A percentile compares a stretch with the other conserved stretches of the same genome.
Conservation (phyloP, 2,888 invertebrate species). For the Rhopalosiphum nymphaeae region DNA sequence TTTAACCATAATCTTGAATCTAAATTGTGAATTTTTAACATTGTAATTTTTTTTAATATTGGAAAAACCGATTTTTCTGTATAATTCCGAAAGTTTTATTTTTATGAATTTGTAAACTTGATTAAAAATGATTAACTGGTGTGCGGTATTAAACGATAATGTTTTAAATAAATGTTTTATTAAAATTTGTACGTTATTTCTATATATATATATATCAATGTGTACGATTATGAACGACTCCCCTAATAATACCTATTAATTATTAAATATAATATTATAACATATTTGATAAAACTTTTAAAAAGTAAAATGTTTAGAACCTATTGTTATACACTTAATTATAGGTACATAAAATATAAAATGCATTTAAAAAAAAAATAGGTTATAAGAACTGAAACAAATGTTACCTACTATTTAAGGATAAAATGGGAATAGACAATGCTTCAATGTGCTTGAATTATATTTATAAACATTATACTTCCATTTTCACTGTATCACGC, state of each 20-base stretch:
- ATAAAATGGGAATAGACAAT: neutral
- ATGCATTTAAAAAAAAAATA: neutral
- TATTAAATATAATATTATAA: neutral
- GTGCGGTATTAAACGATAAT: too few species aligned
- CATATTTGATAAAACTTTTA: neutral
- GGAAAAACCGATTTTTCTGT: too few species aligned
- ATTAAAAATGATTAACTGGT: too few species aligned
- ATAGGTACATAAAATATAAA: neutral
- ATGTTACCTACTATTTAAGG: neutral
- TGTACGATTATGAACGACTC: too few species aligned
- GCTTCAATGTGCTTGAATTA: neutral
- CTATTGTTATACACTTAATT: neutral
- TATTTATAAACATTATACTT: neutral
- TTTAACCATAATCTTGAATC: too few species aligned
- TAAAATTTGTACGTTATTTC: too few species aligned
- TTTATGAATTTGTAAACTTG: too few species aligned
- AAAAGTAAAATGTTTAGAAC: neutral
- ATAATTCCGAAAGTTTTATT: too few species aligned
- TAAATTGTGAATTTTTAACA: too few species aligned
- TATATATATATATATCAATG: too few species aligned
- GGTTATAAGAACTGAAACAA: neutral
- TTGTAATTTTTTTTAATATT: too few species aligned
- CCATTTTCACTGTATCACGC: neutral
- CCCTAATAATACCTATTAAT: neutral
- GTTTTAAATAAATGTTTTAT: too few species aligned